Evolutionary conservation across 2,888 invertebrate species (phyloP).

Genomic region (Sinhomidia bicolor): DNA sequence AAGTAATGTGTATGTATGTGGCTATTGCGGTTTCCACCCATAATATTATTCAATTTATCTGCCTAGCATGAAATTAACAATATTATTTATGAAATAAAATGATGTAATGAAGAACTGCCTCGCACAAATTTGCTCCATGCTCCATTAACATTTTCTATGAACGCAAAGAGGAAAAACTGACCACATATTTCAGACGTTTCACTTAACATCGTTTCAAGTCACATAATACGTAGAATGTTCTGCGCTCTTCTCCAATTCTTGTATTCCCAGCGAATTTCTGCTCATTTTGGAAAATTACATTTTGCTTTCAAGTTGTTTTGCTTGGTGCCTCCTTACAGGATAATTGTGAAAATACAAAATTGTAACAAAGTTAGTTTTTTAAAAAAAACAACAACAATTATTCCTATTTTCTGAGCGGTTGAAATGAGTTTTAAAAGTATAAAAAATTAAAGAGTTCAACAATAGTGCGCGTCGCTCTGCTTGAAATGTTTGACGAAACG

Average conservation of each 20-base stretch:
- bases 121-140: neutral
- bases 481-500: constrained; percentile 74
- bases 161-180: constrained; percentile 49
- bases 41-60: neutral
- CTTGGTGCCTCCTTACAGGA: too few species aligned
- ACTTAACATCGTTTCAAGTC: neutral
- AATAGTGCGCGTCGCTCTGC: too few species aligned
- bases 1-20: neutral
- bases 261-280: too few species aligned
- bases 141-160: constrained; percentile 39
- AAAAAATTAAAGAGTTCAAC: too few species aligned
- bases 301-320: too few species aligned
- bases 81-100: neutral
- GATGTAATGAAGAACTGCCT: neutral
- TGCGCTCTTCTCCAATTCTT: too few species aligned
- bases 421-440: too few species aligned
- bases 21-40: constrained; percentile 51
- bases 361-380: neutral
- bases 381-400: neutral
- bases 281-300: too few species aligned
- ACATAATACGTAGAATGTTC: neutral
- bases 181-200: constrained; percentile 24
- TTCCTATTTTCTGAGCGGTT: too few species aligned
- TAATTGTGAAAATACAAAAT: too few species aligned
- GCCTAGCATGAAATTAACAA: neutral